phyloP scores from a whole-genome alignment of 2,888 invertebrate species.

The Hirtodrosophila duncani region DNA sequence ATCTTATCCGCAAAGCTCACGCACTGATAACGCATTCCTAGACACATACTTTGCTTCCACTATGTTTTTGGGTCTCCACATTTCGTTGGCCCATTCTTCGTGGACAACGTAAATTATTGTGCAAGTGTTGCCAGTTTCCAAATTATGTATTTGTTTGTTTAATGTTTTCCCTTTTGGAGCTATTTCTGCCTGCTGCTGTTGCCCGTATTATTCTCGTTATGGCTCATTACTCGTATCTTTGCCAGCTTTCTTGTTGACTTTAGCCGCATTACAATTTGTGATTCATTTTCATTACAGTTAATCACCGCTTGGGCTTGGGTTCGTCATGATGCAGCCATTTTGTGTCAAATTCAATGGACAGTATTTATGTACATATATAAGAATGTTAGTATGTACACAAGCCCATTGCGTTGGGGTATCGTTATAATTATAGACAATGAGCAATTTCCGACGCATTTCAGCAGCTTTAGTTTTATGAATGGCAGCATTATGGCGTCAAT shows the following conservation, averaged over 20 bases:
- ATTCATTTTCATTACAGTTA: slow-evolving; percentile 61
- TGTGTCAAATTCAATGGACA: slow-evolving; percentile 28
- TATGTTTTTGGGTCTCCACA: slow-evolving; percentile 17
- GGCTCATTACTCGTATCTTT: neutral
- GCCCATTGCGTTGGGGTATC: too few species aligned
- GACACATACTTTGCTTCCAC: too few species aligned
- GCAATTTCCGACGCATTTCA: slow-evolving; percentile 51
- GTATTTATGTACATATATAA: neutral
- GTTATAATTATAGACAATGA: slow-evolving; percentile 61
- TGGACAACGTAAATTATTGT: slow-evolving; percentile 46
- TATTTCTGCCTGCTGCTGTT: neutral
- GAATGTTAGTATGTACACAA: too few species aligned
- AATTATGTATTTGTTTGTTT: slow-evolving; percentile 36
- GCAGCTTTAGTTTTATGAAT: slow-evolving; percentile 50
- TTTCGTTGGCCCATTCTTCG: slow-evolving; percentile 16
- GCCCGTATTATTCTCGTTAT: neutral
- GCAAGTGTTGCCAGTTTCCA: slow-evolving; percentile 48
- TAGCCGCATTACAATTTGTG: slow-evolving; percentile 43
- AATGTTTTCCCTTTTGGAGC: slow-evolving; percentile 31
- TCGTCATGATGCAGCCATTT: slow-evolving; percentile 38
- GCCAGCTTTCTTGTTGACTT: slow-evolving; percentile 37
- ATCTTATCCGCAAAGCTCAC: slow-evolving; percentile 47
- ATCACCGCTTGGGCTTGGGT: slow-evolving; percentile 34
- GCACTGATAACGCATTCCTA: slow-evolving; percentile 59
- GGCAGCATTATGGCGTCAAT: slow-evolving; percentile 8